Base-by-base conservation (phyloP, 1,140 invertebrate genomes). In the Dendrolimus punctatus region DNA sequence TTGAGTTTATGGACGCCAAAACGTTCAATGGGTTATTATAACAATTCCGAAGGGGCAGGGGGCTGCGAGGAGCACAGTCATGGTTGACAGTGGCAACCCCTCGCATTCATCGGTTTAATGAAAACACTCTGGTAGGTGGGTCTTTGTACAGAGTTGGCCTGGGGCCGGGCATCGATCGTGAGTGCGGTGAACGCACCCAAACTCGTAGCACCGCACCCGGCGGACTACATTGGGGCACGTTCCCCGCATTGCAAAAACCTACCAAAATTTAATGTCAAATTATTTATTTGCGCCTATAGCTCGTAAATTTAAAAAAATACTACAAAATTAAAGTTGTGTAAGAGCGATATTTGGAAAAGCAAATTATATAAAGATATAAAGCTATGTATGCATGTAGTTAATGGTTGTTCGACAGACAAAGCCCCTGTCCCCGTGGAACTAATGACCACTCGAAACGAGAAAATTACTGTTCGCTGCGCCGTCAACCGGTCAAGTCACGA, bases 371-470 rank as follows among this genome's bases (percentile, higher is more conserved):
- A 23, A 23, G 23, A 23, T 23, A 23, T 23, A 23, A 23, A 3
- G 23, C 23, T 67, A 65, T 71, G 70, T 68, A 65, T 68, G 68
- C 68, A 67, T 66, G 62, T 65, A 68, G 68, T 71, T 81, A 78
- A 82, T 80, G 75, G 71, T 59, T 58, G 62, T 64, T 70, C 71
- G 71, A 73, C 69, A 75, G 63, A 66, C 70, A 71, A 70, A 73
- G 68, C 68, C 66, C 60, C 65, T 69, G 72, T 76, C 73, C 71
- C 73, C 60, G 66, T 66, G 71, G 69, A 72, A 82, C 73, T 82
- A 82, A 82, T 82, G 79, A 80, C 75, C 71, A 76, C 75, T 82
- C 68, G 62, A 72, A 78, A 77, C 68, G 69, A 71, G 74, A 76
- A 80, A 82, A 80, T 82, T 78, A 80, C 76, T 55, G 64, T 66